phyloP scores from a whole-genome alignment of 1,140 invertebrate genomes.

The Octopus bimaculoides region DNA sequence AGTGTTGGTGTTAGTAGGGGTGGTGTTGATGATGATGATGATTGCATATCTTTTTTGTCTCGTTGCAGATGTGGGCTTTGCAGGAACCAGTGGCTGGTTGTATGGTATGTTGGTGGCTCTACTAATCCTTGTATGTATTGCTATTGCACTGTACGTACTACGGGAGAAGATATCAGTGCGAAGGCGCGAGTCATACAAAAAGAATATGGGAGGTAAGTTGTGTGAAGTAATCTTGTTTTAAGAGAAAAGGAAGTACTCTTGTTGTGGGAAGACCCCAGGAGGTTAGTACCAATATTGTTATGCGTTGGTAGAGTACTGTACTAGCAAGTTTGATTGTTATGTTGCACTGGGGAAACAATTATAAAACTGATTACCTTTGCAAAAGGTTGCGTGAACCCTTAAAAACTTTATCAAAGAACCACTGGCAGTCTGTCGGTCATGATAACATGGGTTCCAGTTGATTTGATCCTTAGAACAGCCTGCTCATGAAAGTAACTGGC shows the following conservation, averaged over 20 bases:
- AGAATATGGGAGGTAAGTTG: background rate
- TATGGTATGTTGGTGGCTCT: conserved; percentile 94
- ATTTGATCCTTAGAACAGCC: too few species aligned
- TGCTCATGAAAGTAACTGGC: too few species aligned
- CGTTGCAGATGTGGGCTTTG: conserved; percentile 37
- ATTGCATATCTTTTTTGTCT: conserved; percentile 9
- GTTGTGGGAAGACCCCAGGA: background rate
- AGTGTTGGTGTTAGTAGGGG: too few species aligned
- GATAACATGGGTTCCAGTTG: too few species aligned
- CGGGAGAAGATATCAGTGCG: background rate
- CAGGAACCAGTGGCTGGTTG: conserved; percentile 89
- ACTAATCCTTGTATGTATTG: conserved; percentile 84
- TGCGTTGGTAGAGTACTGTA: background rate
- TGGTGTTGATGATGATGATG: too few species aligned
- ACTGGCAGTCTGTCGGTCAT: too few species aligned
- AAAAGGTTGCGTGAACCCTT: background rate
- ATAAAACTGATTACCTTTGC: background rate
- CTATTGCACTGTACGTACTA: background rate
- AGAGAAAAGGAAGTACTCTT: background rate
- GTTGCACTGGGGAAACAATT: background rate
- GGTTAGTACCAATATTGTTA: background rate
- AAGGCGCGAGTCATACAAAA: background rate
- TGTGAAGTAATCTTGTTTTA: background rate
- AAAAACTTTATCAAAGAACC: background rate
- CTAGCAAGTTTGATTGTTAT: background rate